Percentiles rank a stretch among this genome's conserved stretches.
Conservation (phyloP, 2,888 invertebrate species). For the Melanotus villosus region DNA sequence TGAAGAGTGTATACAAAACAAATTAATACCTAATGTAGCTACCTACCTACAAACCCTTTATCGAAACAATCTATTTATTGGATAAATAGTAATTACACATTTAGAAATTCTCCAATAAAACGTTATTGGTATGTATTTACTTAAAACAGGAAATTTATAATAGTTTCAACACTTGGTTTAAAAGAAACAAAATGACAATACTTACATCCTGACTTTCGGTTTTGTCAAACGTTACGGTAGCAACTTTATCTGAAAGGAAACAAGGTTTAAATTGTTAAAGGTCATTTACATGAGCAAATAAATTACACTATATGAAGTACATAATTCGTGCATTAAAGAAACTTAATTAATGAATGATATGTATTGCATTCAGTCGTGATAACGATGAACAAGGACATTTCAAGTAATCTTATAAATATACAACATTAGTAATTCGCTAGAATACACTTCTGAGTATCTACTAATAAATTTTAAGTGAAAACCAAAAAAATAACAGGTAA, state of each 20-base stretch:
- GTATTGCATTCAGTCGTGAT: not conserved
- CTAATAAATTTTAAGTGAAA: not conserved
- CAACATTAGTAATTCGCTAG: too few species aligned
- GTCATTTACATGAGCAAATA: constrained; percentile 4
- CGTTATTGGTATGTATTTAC: too few species aligned
- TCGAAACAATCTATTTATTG: too few species aligned
- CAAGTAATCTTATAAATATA: too few species aligned
- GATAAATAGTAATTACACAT: too few species aligned
- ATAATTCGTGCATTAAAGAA: constrained; percentile 8
- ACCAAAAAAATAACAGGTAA: not conserved
- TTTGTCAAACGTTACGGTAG: constrained; percentile 74
- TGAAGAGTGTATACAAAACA: too few species aligned
- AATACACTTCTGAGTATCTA: not conserved
- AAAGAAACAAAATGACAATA: constrained; percentile 57
- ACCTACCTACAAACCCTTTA: too few species aligned
- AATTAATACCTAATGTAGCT: too few species aligned
- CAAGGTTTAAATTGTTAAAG: constrained; percentile 1
- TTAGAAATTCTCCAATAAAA: too few species aligned
- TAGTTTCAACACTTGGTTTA: not conserved
- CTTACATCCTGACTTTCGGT: constrained; percentile 76
- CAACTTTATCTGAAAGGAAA: constrained; percentile 73
- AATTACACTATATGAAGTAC: constrained; percentile 6
- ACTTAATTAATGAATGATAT: not conserved
- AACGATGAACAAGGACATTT: not conserved
- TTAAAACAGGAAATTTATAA: too few species aligned